Base-by-base conservation (phyloP, 2,113 vertebrate species). In the Centropus unirufus region DNA sequence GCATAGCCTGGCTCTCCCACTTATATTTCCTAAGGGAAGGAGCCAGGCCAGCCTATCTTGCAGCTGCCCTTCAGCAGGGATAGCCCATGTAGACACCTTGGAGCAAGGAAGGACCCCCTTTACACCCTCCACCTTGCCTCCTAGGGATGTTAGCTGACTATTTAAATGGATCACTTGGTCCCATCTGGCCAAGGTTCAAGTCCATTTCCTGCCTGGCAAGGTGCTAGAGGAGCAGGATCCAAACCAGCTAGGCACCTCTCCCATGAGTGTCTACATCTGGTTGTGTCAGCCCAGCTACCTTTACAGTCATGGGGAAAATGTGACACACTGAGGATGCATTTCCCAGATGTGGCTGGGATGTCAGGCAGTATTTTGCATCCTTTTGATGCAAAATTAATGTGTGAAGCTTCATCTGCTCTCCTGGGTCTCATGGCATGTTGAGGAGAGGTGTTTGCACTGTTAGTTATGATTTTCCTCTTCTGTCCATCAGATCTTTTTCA, bases 1-100 rank as follows among this genome's bases (percentile, higher is more conserved):
- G 34, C 0, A 0, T 78, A 19, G 32, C 79, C 52, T 58, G 40
- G 5, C 34, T 82, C 47, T 1, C 1, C 8, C 36, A 2, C 10
- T 62, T 58, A 1, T 58, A 24, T 51, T 72, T 84, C 44, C 23
- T 7, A 29, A 70, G 21, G 46, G 51, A 83, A 59, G 32, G 6
- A 87, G 21, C 26, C n/a, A 58, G 44, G 30, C 20, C 40, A 61
- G 15, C 16, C 55, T 59, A 19, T 64, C 40, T 10, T 22, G 61
- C 12, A 15, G 4, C 47, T 81, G 47, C 18, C 62, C 24, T 62
- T 34, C 29, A 40, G 34, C 32, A n/a, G 34, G 61, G 36, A 24
- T 27, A 57, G 61, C 47, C 67, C 9, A 2, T 12, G 29, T 19
- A 30, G 16, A 22, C 2, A 2, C 26, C 51, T 17, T 70, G 51